Conservation (phyloP, 2,113 vertebrate species). For the Hypomesus transpacificus region DNA sequence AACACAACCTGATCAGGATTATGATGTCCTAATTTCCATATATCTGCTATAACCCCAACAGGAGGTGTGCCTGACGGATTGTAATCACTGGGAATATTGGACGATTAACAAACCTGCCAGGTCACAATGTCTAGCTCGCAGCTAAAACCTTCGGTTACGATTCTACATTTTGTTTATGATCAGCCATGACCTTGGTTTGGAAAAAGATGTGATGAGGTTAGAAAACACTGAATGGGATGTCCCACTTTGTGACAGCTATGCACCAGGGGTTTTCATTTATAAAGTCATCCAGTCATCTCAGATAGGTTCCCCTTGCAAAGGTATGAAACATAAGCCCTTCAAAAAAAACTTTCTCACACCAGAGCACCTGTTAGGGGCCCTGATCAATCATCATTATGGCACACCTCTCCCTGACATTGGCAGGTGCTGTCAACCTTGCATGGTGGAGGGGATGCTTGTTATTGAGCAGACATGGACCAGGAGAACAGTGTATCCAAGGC, state of each 20-base stretch:
- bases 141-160: constrained; percentile 40
- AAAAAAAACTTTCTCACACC: constrained; percentile 22
- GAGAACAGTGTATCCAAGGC: constrained; percentile 23
- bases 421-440: constrained; percentile 45
- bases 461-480: constrained; percentile 5
- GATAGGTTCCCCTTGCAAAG: constrained; percentile 13
- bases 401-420: constrained; percentile 31
- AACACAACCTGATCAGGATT: constrained; percentile 66
- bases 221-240: constrained; percentile 25
- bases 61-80: constrained; percentile 53
- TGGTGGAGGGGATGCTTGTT: constrained; percentile 31
- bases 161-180: constrained; percentile 20
- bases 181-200: constrained; percentile 16
- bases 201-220: constrained; percentile 14
- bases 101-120: constrained; percentile 55
- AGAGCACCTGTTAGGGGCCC: constrained; percentile 32
- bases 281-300: background rate
- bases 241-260: constrained; percentile 8
- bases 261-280: background rate
- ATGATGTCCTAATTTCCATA: constrained; percentile 68
- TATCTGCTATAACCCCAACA: constrained; percentile 53
- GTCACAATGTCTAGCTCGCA: constrained; percentile 52
- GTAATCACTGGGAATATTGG: constrained; percentile 52
- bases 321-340: constrained; percentile 17
- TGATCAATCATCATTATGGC: constrained; percentile 57